Evolutionary conservation across 2,888 invertebrate genomes (phyloP).

Genomic region (Galeruca laticollis): DNA sequence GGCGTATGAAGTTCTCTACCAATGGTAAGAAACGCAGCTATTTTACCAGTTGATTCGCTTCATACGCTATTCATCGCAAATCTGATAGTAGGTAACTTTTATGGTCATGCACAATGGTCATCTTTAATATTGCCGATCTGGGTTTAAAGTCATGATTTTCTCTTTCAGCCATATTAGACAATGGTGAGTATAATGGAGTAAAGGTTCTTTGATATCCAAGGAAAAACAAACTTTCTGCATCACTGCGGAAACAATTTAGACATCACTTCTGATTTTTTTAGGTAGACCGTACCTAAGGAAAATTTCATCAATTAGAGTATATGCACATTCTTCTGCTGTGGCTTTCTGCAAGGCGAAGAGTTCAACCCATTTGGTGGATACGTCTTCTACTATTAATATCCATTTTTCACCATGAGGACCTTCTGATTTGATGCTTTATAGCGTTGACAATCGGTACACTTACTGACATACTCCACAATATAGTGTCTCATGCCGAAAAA

Average conservation of each 20-base stretch:
- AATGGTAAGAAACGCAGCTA: too few relatives aligned
- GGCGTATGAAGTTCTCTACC: too few relatives aligned
- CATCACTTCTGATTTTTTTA: constrained; percentile 57
- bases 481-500: constrained; percentile 34
- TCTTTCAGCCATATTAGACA: too few relatives aligned
- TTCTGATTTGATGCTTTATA: too few relatives aligned
- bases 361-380: too few relatives aligned
- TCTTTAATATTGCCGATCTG: constrained; percentile 52
- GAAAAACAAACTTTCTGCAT: too few relatives aligned
- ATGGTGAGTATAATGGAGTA: constrained; percentile 47
- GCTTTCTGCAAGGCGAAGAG: too few relatives aligned
- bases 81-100: constrained; percentile 56
- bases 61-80: constrained; percentile 62
- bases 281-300: constrained; percentile 56
- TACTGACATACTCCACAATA: constrained; percentile 38
- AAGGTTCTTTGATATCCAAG: constrained; percentile 30
- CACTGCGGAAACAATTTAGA: constrained; percentile 54
- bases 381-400: too few relatives aligned
- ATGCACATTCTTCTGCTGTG: too few relatives aligned
- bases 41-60: constrained; percentile 53
- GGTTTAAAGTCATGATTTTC: constrained; percentile 57
- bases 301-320: constrained; percentile 50
- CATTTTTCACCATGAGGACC: too few relatives aligned
- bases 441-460: constrained; percentile 39
- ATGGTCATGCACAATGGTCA: constrained; percentile 57